A percentile compares a stretch with the other conserved stretches of the same genome.
phyloP scores from a whole-genome alignment of 1,140 invertebrate genomes.

The Ceratoteleas bidentatus region DNA sequence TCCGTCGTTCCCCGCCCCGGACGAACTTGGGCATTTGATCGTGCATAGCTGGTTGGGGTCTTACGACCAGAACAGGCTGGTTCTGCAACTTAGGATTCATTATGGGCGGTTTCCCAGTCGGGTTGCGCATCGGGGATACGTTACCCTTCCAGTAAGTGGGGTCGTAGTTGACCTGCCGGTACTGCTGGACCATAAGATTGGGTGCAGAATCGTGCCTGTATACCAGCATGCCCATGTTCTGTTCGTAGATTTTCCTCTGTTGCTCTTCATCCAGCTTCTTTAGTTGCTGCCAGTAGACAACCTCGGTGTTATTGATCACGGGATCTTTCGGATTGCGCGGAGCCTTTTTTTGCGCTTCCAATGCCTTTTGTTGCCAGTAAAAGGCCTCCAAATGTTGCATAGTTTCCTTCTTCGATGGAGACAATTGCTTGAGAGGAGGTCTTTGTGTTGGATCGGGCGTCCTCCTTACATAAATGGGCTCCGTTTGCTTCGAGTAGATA shows the following conservation, averaged over 20 bases:
- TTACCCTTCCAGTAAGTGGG: conserved; percentile 69
- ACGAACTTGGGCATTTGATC: conserved; percentile 68
- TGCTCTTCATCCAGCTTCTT: conserved; percentile 78
- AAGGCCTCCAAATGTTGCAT: conserved; percentile 76
- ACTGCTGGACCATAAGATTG: conserved; percentile 58
- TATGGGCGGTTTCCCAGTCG: conserved; percentile 71
- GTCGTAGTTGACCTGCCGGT: conserved; percentile 49
- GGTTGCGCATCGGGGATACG: conserved; percentile 26
- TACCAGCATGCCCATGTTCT: conserved; percentile 43
- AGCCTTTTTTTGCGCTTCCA: conserved; percentile 71
- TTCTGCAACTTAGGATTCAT: conserved; percentile 74
- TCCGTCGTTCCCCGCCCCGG: conserved; percentile 66
- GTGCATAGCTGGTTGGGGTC: conserved; percentile 74
- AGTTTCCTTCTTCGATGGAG: conserved; percentile 75
- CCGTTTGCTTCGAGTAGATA: conserved; percentile 45
- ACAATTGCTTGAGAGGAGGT: conserved; percentile 58
- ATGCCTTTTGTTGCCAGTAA: conserved; percentile 77
- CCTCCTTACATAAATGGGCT: conserved; percentile 29
- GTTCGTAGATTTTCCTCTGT: conserved; percentile 74
- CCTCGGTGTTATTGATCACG: conserved; percentile 71
- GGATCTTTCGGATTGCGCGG: conserved; percentile 16
- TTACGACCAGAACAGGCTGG: conserved; percentile 75
- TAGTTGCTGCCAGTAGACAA: conserved; percentile 77
- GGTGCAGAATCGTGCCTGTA: conserved; percentile 64
- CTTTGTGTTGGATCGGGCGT: conserved; percentile 40